Evolutionary conservation across 2,888 invertebrate genomes (phyloP), one percentile per base, ranked within the genome.

Genomic region (Caenorhabditis uteleia): DNA sequence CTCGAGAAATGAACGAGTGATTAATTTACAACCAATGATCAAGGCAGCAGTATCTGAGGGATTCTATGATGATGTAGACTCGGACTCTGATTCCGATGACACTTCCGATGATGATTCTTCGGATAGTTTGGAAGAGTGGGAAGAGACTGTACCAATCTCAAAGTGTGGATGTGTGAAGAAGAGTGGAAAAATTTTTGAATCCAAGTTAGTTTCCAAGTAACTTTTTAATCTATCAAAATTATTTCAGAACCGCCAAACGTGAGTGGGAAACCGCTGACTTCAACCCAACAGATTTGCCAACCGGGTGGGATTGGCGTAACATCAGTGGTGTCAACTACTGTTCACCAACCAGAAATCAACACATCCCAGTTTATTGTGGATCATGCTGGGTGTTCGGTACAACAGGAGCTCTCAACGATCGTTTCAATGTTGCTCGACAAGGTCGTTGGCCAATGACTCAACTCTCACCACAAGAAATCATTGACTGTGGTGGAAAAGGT

Each of bases 301-400:
- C 76, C 4, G 61, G 54, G 2, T 85, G 78, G 77, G 86, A 86
- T 68, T 86, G 86, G 86, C 75, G 86, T 57, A 85, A 86, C 68
- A 78, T 84, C n/a, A 82, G 79, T 67, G 85, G 85, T n/a, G 72
- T 70, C 43, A 86, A 86, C 75, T 86, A 83, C 70, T 83, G 79
- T 55, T 84, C 84, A 43, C 83, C 85, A 20, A 85, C 84, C 1
- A 70, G 86, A 27, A 86, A 86, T 59, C 86, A 86, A 66, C 86
- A 86, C 69, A 86, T 86, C 50, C 86, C 86, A 6, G 77, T 79
- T 6, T 86, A 86, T 62, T 86, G 86, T 76, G 86, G 86, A 21
- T 84, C 85, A 1, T 86, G 86, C 71, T 86, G 86, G 86, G 85
- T 85, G 6, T 85, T 85, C 82, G 86, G 85, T 43, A 79, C 85